phyloP scores from a whole-genome alignment of 2,113 vertebrate species.

The Circaetus cinerascens region DNA sequence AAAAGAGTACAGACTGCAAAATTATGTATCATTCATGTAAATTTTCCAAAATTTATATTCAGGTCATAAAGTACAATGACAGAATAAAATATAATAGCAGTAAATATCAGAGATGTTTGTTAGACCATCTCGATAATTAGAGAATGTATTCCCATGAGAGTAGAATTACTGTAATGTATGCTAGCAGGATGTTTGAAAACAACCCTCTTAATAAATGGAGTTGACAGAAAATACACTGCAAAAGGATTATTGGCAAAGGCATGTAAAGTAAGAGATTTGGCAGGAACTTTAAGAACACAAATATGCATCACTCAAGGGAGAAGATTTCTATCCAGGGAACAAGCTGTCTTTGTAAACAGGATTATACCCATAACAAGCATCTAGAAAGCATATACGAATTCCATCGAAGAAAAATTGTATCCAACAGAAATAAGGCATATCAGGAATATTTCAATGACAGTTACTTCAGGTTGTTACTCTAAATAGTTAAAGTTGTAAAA shows the following conservation, averaged over 20 bases:
- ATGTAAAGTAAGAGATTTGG: constrained; percentile 38
- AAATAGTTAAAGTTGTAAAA: constrained; percentile 18
- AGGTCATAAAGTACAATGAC: not conserved
- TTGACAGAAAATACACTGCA: constrained; percentile 44
- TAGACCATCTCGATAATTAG: constrained; percentile 25
- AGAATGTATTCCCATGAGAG: not conserved
- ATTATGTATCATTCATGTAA: not conserved
- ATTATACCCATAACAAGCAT: constrained; percentile 7
- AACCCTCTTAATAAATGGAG: constrained; percentile 41
- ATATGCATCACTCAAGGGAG: constrained; percentile 15
- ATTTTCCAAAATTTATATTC: not conserved
- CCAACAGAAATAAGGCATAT: not conserved
- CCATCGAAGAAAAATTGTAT: not conserved
- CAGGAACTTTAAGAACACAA: constrained; percentile 45
- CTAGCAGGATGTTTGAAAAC: constrained; percentile 45
- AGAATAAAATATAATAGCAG: not conserved
- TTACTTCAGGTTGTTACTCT: not conserved
- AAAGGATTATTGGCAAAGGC: constrained; percentile 37
- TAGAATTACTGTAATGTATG: constrained; percentile 33
- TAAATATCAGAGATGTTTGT: constrained; percentile 39
- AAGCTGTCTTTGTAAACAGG: constrained; percentile 54
- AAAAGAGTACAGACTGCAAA: not conserved
- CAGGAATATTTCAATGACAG: not conserved
- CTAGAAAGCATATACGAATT: not conserved
- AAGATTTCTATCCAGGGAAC: constrained; percentile 7